Conservation (phyloP, 2,797 vertebrate genomes). For the Trematomus bernacchii region DNA sequence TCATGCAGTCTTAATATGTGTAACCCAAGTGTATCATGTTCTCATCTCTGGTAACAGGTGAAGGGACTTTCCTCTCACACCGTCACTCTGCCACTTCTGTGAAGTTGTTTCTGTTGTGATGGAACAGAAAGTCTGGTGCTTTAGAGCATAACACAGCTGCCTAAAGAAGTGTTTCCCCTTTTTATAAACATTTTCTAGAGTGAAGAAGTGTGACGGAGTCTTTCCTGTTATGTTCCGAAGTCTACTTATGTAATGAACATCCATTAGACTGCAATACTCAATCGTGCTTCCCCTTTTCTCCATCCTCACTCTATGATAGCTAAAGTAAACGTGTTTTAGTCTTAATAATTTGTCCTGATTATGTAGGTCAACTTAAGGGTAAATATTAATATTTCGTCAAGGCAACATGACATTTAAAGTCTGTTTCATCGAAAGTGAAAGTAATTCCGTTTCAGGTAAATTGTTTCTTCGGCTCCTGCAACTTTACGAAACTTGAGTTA, state of each 20-base stretch:
- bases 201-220: neutral
- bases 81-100: neutral
- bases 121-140: slow-evolving; percentile 16
- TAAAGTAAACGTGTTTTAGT: neutral
- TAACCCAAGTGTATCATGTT: slow-evolving; percentile 37
- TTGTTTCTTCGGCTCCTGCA: too few species aligned
- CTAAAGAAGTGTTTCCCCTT: slow-evolving; percentile 23
- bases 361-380: rapidly evolving
- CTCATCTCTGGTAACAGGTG: slow-evolving; percentile 11
- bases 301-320: slow-evolving; percentile 9
- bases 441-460: rapidly evolving
- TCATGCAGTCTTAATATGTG: slow-evolving; percentile 19
- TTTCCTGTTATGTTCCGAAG: neutral
- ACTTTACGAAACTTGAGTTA: neutral
- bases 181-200: neutral
- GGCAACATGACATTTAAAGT: too few species aligned
- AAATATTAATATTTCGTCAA: neutral
- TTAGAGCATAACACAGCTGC: slow-evolving; percentile 4
- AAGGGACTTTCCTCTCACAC: neutral
- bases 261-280: slow-evolving; percentile 33
- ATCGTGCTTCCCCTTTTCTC: slow-evolving; percentile 23
- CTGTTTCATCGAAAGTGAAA: slow-evolving; percentile 29
- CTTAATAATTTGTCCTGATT: neutral
- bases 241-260: neutral
- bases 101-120: slow-evolving; percentile 19